These are phyloP conservation scores for silkworm (Bombyx mori) DNA, from an alignment of 1,140 invertebrate species.

Conservation along the genomic window ASM3026992v2 NC_085128.1:7402501-7403000, in stretches of 20 bases:
- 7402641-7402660: no score
- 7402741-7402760: no score
- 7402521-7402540: slow-evolving; percentile 87
- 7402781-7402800: neutral
- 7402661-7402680: neutral
- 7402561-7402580: slow-evolving; percentile 92
- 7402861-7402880: slow-evolving; percentile 28
- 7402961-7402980: no score
- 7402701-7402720: neutral
- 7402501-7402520: slow-evolving; percentile 93
- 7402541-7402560: slow-evolving; percentile 82
- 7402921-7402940: no score
- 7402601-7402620: no score
- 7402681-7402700: neutral
- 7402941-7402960: no score
- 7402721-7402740: neutral
- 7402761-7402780: no score
- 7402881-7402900: slow-evolving; percentile 1
- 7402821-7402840: slow-evolving; percentile 21
- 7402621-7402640: no score
- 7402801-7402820: slow-evolving; percentile 11
- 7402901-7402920: neutral
- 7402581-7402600: slow-evolving; percentile 22
- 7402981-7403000: slow-evolving; percentile 14
- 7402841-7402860: slow-evolving; percentile 37